These are phyloP conservation scores for Tenthredo scrophulariae DNA, from an alignment of 2,888 invertebrate genomes.

Conservation along the genomic window DNA sequence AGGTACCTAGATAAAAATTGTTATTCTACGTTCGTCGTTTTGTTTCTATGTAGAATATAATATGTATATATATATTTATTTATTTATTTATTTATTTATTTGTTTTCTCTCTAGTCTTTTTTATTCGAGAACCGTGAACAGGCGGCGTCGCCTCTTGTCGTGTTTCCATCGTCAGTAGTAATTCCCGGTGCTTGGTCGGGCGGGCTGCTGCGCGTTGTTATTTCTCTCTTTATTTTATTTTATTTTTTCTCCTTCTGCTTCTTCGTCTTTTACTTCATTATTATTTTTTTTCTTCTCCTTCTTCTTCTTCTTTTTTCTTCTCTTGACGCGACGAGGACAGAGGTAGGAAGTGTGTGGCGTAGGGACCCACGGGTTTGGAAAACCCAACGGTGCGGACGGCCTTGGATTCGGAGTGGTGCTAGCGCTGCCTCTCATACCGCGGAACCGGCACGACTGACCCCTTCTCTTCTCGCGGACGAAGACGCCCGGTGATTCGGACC, in stretches of 20 bases:
- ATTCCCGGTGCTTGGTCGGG: conserved; percentile 8
- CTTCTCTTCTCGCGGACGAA: conserved; percentile 34
- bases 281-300: not conserved
- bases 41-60: not conserved
- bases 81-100: not conserved
- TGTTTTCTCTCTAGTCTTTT: not conserved
- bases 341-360: conserved; percentile 70
- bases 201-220: not conserved
- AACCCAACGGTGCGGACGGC: conserved; percentile 71
- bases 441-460: not conserved
- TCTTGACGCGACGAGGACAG: conserved; percentile 63
- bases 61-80: not conserved
- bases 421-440: not conserved
- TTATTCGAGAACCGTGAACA: not conserved
- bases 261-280: not conserved
- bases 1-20: not conserved
- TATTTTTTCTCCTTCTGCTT: not conserved
- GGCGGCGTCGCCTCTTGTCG: not conserved
- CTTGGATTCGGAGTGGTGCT: conserved; percentile 63
- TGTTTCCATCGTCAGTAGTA: conserved; percentile 15
- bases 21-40: not conserved
- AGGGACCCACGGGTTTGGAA: conserved; percentile 70
- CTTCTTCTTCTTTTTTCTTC: not conserved
- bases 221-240: not conserved
- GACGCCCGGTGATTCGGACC: conserved; percentile 57